Base-by-base conservation (phyloP, 2,113 vertebrate species). In the Neolamprologus sp. region DNA sequence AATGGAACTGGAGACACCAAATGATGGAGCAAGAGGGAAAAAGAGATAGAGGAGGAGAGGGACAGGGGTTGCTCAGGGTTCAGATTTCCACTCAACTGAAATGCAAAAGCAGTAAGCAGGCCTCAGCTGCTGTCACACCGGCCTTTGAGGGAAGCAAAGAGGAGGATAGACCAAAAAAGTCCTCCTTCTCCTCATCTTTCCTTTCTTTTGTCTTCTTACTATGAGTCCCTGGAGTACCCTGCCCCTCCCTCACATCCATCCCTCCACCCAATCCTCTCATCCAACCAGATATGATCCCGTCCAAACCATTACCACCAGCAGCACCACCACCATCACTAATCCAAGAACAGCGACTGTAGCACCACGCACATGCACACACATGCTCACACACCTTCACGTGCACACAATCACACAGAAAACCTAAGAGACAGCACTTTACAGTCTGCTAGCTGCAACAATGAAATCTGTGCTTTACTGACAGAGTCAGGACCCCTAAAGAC, bases 81-180 rank as follows among this genome's bases (percentile, higher is more conserved):
- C 97, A 97, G 93, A 96, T 97, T 96, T 96, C 97, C 95, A 97
- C 96, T 97, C 96, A 97, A 94, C 96, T 97, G 96, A 97, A 97
- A 96, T 94, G 95, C 91, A 94, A 40, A 88, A 92, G 78, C 87
- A 94, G 94, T 26, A 89, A 93, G 89, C 93, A 93, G 88, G 80
- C 87, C 93, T 96, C 87, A 93, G 91, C 92, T 94, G 94, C 87
- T 94, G 92, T 95, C 93, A 93, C 79, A 49, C 68, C 28, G 79
- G 80, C 91, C 87, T 92, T 92, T 84, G 82, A 88, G 84, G 91
- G 88, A 60, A 84, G 78, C 83, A 83, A 78, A 82, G 47, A 37
- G 33, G 85, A 65, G 82, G 71, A 81, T 35, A 83, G 53, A 60
- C 87, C 19, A 68, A 68, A 33, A 85, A 88, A 87, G 91, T 89